These are phyloP conservation scores for Pelusios castaneus DNA, from an alignment of 2,113 vertebrate species.

Conservation along the genomic window DNA sequence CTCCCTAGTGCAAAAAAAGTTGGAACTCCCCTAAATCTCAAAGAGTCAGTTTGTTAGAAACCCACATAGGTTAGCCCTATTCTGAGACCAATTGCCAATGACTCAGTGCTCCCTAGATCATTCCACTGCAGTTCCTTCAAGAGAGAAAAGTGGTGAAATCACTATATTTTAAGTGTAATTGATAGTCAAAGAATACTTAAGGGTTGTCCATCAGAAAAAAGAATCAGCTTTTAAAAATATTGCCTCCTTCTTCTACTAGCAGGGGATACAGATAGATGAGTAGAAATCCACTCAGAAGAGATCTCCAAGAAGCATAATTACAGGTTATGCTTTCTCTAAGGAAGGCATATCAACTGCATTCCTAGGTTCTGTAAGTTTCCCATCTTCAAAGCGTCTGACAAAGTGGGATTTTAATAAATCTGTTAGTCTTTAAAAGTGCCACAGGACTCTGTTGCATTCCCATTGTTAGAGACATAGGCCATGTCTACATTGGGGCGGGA, in stretches of 20 bases:
- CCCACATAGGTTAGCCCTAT: background rate
- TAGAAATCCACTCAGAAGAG: background rate
- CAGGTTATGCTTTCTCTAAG: background rate
- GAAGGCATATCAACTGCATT: background rate
- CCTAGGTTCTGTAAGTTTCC: too few relatives aligned
- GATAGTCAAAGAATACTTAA: background rate
- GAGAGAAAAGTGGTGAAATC: background rate
- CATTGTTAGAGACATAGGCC: too few relatives aligned
- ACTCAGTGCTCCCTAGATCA: background rate
- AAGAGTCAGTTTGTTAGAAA: background rate
- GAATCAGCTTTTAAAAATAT: background rate
- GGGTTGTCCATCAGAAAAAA: background rate
- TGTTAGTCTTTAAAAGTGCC: too few relatives aligned
- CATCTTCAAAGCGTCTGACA: too few relatives aligned
- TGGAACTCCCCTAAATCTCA: background rate
- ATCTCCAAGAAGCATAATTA: background rate
- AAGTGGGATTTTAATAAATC: too few relatives aligned
- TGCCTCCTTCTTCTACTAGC: background rate
- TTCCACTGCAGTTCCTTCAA: background rate
- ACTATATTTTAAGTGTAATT: background rate
- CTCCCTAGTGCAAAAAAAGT: too few relatives aligned
- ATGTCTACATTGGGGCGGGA: too few relatives aligned
- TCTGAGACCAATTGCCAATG: background rate
- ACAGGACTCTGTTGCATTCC: too few relatives aligned
- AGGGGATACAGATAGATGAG: background rate